Conservation (phyloP, 2,113 vertebrate genomes). For the Dipodomys stephensi region DNA sequence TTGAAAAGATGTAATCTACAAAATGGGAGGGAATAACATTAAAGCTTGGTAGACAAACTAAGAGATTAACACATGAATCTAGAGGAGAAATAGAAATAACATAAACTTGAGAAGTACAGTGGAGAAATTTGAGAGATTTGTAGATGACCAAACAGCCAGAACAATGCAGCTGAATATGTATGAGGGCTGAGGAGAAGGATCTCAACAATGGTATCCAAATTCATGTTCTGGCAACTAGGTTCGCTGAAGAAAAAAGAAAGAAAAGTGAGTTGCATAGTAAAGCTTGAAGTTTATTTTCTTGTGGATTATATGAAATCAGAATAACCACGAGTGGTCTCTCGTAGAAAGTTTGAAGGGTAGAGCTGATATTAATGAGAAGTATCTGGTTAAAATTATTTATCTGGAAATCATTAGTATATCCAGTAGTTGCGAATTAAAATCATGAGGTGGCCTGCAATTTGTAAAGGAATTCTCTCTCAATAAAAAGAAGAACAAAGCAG, state of each 20-base stretch:
- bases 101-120: background rate
- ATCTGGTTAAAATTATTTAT: background rate
- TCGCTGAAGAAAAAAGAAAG: background rate
- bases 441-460: background rate
- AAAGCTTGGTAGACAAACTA: background rate
- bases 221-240: background rate
- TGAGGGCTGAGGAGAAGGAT: background rate
- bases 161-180: background rate
- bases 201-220: background rate
- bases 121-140: too few species aligned
- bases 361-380: background rate
- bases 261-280: background rate
- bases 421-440: background rate
- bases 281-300: background rate
- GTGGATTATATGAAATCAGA: background rate
- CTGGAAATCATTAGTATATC: slow-evolving; percentile 7
- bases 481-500: background rate
- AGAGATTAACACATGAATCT: background rate
- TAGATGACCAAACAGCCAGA: background rate
- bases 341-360: background rate
- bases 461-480: background rate
- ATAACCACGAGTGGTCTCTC: background rate
- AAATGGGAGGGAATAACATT: background rate
- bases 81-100: background rate
- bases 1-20: background rate